phyloP scores from a whole-genome alignment of 2,888 invertebrate species.

The Diplolepis rosae region DNA sequence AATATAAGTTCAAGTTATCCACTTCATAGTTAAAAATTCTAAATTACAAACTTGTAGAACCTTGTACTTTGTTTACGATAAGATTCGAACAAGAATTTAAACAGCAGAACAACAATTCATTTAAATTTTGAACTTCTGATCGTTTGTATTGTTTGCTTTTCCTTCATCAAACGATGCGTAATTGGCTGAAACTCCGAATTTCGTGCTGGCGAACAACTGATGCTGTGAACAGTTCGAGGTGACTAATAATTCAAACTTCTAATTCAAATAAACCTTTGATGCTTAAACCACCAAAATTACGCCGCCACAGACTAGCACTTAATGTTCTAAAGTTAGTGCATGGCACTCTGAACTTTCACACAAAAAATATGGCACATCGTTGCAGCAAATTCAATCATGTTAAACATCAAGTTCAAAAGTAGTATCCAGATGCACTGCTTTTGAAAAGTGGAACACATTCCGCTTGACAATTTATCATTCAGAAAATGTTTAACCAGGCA shows the following conservation, averaged over 20 bases:
- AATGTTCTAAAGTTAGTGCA: slow-evolving; percentile 2
- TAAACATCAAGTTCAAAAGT: slow-evolving; percentile 3
- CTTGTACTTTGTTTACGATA: not conserved
- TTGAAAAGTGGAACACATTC: not conserved
- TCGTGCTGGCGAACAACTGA: slow-evolving; percentile 21
- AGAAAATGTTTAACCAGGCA: not conserved
- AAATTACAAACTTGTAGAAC: not conserved
- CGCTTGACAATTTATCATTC: not conserved
- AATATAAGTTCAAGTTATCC: too few species aligned
- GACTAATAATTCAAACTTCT: slow-evolving; percentile 21
- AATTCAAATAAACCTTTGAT: slow-evolving; percentile 12
- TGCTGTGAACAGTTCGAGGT: slow-evolving; percentile 8
- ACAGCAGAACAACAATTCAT: slow-evolving; percentile 11
- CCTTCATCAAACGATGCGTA: slow-evolving; percentile 11
- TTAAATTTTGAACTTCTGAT: slow-evolving; percentile 23
- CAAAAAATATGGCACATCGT: not conserved
- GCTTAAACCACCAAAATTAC: slow-evolving; percentile 18
- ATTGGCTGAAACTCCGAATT: slow-evolving; percentile 10
- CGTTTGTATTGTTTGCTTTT: slow-evolving; percentile 13
- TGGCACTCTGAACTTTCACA: not conserved
- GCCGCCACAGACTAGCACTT: slow-evolving; percentile 3
- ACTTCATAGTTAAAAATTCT: too few species aligned
- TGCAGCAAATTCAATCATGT: slow-evolving; percentile 5
- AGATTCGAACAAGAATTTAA: not conserved
- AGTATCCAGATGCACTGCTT: not conserved